A percentile compares a stretch with the other conserved stretches of the same genome.
phyloP scores from a whole-genome alignment of 30 jellyfish, hydroid and myxozoan species.

The Pelagia noctiluca region DNA sequence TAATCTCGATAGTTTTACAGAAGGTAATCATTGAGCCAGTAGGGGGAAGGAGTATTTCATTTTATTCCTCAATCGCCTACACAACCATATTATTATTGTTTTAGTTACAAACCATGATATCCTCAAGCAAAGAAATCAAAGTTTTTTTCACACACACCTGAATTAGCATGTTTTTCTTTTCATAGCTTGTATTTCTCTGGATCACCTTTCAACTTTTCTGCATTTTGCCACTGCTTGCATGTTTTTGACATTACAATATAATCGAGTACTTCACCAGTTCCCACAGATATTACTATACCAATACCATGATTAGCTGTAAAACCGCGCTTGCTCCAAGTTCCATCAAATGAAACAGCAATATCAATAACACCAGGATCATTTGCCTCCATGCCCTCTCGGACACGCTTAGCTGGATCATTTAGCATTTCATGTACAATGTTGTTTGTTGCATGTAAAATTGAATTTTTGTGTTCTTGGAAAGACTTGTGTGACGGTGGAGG shows the following conservation, averaged over 20 bases:
- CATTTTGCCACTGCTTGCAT: conserved; percentile 1
- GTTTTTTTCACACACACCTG: conserved; percentile 5
- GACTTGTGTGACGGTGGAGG: not conserved
- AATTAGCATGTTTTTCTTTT: not conserved
- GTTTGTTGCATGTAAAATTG: not conserved
- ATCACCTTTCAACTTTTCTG: not conserved
- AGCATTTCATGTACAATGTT: not conserved
- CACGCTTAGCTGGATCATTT: not conserved
- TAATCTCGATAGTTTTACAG: too few relatives aligned
- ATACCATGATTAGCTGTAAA: conserved; percentile 7
- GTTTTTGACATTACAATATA: conserved; percentile 11
- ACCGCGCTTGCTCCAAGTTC: conserved; percentile 23
- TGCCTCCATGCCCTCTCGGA: not conserved
- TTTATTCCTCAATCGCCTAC: too few relatives aligned
- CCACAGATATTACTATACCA: conserved; percentile 8
- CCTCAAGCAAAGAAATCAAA: too few relatives aligned
- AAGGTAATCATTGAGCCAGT: too few relatives aligned
- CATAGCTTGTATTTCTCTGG: not conserved
- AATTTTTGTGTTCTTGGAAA: not conserved
- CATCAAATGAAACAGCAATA: conserved; percentile 1
- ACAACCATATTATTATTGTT: too few relatives aligned
- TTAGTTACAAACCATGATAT: too few relatives aligned
- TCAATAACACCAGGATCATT: not conserved
- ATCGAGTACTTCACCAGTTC: conserved; percentile 14
- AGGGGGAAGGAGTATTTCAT: too few relatives aligned